phyloP scores from a whole-genome alignment of 2,888 invertebrate genomes.

The Trachelus troglodyta region DNA sequence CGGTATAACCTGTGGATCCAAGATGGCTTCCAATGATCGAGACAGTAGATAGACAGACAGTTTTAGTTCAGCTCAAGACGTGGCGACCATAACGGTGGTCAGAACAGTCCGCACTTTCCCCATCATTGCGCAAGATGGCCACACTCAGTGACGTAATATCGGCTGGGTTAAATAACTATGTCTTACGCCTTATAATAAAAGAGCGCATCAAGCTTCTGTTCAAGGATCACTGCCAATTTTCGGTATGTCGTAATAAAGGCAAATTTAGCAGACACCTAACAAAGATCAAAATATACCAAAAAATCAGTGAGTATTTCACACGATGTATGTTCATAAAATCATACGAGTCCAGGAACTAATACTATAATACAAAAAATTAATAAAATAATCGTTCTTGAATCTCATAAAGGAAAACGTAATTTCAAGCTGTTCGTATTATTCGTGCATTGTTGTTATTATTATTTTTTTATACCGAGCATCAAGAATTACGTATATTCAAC shows the following conservation, averaged over 20 bases:
- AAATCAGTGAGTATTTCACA: too few relatives aligned
- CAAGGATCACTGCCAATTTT: not conserved
- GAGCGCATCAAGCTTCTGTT: not conserved
- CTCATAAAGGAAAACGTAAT: not conserved
- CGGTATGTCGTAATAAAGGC: not conserved
- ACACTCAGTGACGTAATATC: constrained; percentile 39
- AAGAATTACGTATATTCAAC: not conserved
- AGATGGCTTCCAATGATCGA: not conserved
- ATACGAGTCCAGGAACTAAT: constrained; percentile 18
- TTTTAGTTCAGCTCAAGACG: constrained; percentile 37
- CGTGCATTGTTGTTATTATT: not conserved
- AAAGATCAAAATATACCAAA: not conserved
- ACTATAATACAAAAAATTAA: constrained; percentile 28
- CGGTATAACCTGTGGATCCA: not conserved
- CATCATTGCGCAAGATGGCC: constrained; percentile 47
- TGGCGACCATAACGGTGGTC: constrained; percentile 43
- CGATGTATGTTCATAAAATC: not conserved
- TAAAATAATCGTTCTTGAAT: constrained; percentile 25
- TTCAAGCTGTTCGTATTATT: not conserved
- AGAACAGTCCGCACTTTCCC: constrained; percentile 54
- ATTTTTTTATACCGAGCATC: not conserved
- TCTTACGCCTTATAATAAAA: constrained; percentile 23
- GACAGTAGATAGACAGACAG: not conserved
- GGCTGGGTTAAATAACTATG: constrained; percentile 44
- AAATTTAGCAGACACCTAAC: not conserved